Conservation (phyloP, 2,888 invertebrate genomes). For the Nasonia oneida region DNA sequence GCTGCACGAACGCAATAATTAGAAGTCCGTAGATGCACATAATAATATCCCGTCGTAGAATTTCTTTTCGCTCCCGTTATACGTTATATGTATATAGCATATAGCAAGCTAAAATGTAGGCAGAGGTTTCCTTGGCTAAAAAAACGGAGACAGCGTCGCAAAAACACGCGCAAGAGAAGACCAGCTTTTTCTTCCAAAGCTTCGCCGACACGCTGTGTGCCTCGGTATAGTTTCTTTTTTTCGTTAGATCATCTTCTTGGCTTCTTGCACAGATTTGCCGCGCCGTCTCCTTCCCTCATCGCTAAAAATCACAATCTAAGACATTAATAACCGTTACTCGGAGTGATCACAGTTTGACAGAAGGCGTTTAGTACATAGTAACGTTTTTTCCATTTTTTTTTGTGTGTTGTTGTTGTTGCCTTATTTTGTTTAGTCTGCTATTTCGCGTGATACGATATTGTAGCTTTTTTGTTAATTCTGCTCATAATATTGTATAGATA, state of each 20-base stretch:
- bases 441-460: too few species aligned
- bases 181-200: background rate
- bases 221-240: background rate
- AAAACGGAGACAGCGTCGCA: conserved; percentile 46
- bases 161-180: conserved; percentile 38
- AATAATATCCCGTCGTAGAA: conserved; percentile 43
- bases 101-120: conserved; percentile 52
- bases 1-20: conserved; percentile 45
- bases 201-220: background rate
- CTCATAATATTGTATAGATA: background rate
- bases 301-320: conserved; percentile 58
- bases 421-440: too few species aligned
- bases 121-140: conserved; percentile 50
- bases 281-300: background rate
- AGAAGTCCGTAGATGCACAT: conserved; percentile 53
- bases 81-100: background rate
- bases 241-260: background rate
- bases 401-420: background rate
- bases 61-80: conserved; percentile 30
- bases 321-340: conserved; percentile 68
- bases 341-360: conserved; percentile 77
- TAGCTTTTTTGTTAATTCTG: background rate
- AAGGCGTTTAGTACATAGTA: conserved; percentile 72
- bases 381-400: conserved; percentile 30
- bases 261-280: conserved; percentile 28